These are phyloP conservation scores for Eupelmus urozonus DNA, from an alignment of 2,888 invertebrate genomes.

Conservation along the genomic window DNA sequence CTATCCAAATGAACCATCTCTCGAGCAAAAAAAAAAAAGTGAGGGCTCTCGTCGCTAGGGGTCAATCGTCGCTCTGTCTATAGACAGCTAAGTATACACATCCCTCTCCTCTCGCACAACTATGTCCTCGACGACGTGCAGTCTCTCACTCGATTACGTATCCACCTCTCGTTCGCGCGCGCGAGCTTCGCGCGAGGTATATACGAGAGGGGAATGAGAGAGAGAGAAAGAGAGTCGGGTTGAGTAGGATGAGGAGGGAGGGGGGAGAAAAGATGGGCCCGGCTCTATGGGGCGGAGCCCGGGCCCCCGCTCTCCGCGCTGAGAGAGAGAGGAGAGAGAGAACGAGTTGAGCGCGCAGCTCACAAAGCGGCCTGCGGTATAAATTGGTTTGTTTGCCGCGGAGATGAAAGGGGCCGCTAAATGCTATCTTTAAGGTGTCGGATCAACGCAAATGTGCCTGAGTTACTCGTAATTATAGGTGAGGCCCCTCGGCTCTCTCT, in stretches of 20 bases:
- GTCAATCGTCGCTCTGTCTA: slow-evolving; percentile 13
- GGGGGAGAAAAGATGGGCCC: slow-evolving; percentile 60
- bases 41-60: slow-evolving; percentile 2
- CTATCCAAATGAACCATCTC: slow-evolving; percentile 46
- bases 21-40: slow-evolving; percentile 29
- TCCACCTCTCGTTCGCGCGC: too few species aligned
- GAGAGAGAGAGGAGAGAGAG: slow-evolving; percentile 9
- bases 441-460: slow-evolving; percentile 78
- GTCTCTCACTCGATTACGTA: slow-evolving; percentile 45
- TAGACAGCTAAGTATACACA: slow-evolving; percentile 41
- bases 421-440: slow-evolving; percentile 78
- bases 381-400: slow-evolving; percentile 78
- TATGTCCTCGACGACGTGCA: slow-evolving; percentile 49
- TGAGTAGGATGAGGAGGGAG: slow-evolving; percentile 3
- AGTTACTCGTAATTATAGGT: slow-evolving; percentile 78
- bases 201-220: too few species aligned
- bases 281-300: slow-evolving; percentile 70
- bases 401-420: slow-evolving; percentile 78
- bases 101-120: neutral
- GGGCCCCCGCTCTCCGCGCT: slow-evolving; percentile 46
- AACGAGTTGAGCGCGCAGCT: slow-evolving; percentile 38
- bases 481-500: slow-evolving; percentile 63
- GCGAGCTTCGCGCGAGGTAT: too few species aligned
- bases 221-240: neutral
- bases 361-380: slow-evolving; percentile 77